Percentiles rank a stretch among this genome's conserved stretches.
Conservation (phyloP, 1,140 invertebrate genomes). For the Drosophila nikananu region DNA sequence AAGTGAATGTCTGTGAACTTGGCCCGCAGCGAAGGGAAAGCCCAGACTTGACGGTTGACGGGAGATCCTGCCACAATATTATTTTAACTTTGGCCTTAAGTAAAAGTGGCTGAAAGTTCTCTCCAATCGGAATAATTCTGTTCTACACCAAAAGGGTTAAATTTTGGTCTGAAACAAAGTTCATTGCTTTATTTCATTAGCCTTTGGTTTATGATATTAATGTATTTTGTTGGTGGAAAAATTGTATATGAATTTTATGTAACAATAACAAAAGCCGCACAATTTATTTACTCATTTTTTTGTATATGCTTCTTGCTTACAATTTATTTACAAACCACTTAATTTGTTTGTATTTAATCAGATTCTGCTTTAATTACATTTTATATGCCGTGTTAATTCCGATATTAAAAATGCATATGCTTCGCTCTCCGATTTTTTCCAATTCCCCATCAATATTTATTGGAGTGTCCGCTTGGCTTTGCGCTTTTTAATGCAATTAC, state of each 20-base stretch:
- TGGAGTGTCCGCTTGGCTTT: slow-evolving; percentile 41
- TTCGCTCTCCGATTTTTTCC: slow-evolving; percentile 35
- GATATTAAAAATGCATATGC: slow-evolving; percentile 74
- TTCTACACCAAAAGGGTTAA: neutral
- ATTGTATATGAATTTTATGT: slow-evolving; percentile 28
- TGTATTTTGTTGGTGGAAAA: slow-evolving; percentile 30
- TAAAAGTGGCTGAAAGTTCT: slow-evolving; percentile 47
- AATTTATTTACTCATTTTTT: slow-evolving; percentile 50
- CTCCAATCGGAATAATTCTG: neutral
- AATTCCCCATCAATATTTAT: slow-evolving; percentile 49
- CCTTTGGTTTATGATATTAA: slow-evolving; percentile 36
- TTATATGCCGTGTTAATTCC: slow-evolving; percentile 65
- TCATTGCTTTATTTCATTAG: slow-evolving; percentile 29
- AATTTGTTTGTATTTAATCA: slow-evolving; percentile 85
- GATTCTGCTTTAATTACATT: slow-evolving; percentile 84
- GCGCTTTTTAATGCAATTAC: slow-evolving; percentile 78
- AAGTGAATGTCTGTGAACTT: slow-evolving; percentile 41
- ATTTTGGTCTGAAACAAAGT: slow-evolving; percentile 3
- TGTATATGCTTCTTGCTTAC: slow-evolving; percentile 15
- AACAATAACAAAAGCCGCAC: slow-evolving; percentile 60
- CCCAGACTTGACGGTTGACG: slow-evolving; percentile 24
- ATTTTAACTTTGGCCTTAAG: slow-evolving; percentile 75
- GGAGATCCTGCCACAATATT: slow-evolving; percentile 69
- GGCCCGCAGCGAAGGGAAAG: slow-evolving; percentile 25
- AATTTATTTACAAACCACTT: slow-evolving; percentile 85